Base-by-base conservation (phyloP, 2,888 invertebrate genomes). In the Psylliodes chrysocephalus region DNA sequence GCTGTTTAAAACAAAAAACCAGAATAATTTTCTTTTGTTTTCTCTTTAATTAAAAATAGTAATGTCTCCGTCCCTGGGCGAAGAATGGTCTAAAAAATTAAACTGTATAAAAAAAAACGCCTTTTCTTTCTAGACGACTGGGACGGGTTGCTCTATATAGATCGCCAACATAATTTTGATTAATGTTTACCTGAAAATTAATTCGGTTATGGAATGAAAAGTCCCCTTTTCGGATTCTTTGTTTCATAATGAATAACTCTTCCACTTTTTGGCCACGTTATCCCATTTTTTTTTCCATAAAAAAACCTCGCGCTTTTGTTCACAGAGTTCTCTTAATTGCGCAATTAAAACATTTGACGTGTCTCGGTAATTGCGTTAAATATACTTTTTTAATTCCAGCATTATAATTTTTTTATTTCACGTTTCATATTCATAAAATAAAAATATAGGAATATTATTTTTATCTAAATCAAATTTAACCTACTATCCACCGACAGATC, bases 101-200 rank as follows among this genome's bases (percentile, higher is more conserved):
- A 44, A 2, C 14, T n/a, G 3, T 33, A 18, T 12, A 2, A n/a
- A 19, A 8, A 46, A 44, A 5, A 1, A 46, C 17, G n/a, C 17
- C 8, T 22, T 44, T n/a, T 44, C 10, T 44, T 44, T 44, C 44
- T 6, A 22, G 5, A 6, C 3, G 46, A 1, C 15, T n/a, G 14
- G 19, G 1, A 6, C 7, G 5, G 4, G 17, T 6, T 3, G 4
- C 1, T n/a, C n/a, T n/a, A n/a, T 7, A 46, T 6, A 22, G n/a
- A 46, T 22, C 22, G 2, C n/a, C 19, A 17, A 5, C 1, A 17
- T 22, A 46, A 46, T 46, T 46, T 46, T 46, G 46, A 46, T 46
- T 46, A 46, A 46, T 46, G 46, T 25, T 22, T 22, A 46, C 46
- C 46, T 22, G 46, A 5, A 22, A 22, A 46, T 46, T 46, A 46